Base-by-base conservation (phyloP, 2,113 vertebrate genomes). In the Pelvicachromis taeniatus region DNA sequence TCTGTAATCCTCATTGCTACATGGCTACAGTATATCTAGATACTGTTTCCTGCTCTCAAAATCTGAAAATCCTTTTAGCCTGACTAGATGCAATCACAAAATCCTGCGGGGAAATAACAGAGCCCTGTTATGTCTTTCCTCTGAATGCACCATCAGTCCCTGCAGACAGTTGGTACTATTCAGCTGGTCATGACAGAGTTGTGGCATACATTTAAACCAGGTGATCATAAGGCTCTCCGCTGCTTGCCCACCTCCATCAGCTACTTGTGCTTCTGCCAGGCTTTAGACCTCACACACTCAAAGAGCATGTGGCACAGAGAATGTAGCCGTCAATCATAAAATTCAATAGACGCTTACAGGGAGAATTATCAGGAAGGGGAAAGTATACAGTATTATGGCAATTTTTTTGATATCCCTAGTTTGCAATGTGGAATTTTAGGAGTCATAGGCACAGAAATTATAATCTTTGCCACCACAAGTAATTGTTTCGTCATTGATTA, bases 171-270 rank as follows among this genome's bases (percentile, higher is more conserved):
- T 56, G 80, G 9, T 79, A 21, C 61, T 19, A 14, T 86, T 85
- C 78, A 81, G 75, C 82, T 78, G 56, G 52, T 83, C 80, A 68
- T 81, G 82, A 88, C 84, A 68, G 83, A 93, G 79, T 19, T 88
- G 85, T 93, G 82, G 91, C 85, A 87, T 85, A 84, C 54, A 86
- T 93, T 93, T 92, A 77, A 86, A 86, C 78, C 82, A 86, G 86
- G 78, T 89, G 68, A 91, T 86, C 17, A 54, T 8, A 56, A 83
- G 45, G 52, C 81, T 77, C 59, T 13, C 58, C 12, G 29, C 59
- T 4, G 11, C 21, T 59, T 53, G 59, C 53, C 54, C 56, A 13
- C 54, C 80, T 80, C 9, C 53, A 38, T 81, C 35, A 35, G 40
- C 17, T 78, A 59, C 61, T 54, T 48, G 1, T 65, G 48, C 59